phyloP scores from a whole-genome alignment of 2,797 vertebrate species.

The Enteromius paludinosus region DNA sequence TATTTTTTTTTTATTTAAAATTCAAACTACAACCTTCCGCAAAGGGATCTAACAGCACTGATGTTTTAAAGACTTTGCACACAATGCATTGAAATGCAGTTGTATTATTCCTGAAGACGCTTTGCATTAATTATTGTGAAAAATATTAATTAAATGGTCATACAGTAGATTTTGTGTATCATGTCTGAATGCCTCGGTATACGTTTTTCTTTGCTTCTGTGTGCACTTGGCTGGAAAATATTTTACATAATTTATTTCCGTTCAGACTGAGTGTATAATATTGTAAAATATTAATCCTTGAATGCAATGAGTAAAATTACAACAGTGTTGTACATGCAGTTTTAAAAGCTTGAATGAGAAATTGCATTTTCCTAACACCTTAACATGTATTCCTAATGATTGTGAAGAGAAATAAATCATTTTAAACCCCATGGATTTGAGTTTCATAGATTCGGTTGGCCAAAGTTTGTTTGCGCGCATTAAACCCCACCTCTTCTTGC shows the following conservation, averaged over 20 bases:
- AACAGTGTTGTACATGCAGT: neutral
- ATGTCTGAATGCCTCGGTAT: neutral
- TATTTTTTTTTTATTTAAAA: neutral
- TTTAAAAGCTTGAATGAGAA: constrained; percentile 6
- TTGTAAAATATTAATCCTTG: constrained; percentile 26
- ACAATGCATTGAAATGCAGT: neutral
- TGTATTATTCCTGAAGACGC: constrained; percentile 6
- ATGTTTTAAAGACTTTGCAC: constrained; percentile 24
- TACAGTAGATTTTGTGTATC: neutral
- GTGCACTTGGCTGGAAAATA: constrained; percentile 16
- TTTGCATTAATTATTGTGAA: constrained; percentile 18
- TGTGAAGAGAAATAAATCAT: constrained; percentile 62
- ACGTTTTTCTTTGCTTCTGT: neutral
- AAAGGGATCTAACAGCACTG: constrained; percentile 3
- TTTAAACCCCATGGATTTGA: constrained; percentile 12
- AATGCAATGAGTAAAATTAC: neutral
- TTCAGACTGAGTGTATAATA: constrained; percentile 1
- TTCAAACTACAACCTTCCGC: neutral
- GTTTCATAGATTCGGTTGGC: no score
- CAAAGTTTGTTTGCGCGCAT: no score
- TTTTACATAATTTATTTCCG: constrained; percentile 32
- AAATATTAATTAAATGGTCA: constrained; percentile 7
- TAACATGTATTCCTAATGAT: neutral
- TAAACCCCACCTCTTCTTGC: no score
- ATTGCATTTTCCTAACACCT: constrained; percentile 32